Conservation (phyloP, 2,888 invertebrate species). For the Hyalella azteca region DNA sequence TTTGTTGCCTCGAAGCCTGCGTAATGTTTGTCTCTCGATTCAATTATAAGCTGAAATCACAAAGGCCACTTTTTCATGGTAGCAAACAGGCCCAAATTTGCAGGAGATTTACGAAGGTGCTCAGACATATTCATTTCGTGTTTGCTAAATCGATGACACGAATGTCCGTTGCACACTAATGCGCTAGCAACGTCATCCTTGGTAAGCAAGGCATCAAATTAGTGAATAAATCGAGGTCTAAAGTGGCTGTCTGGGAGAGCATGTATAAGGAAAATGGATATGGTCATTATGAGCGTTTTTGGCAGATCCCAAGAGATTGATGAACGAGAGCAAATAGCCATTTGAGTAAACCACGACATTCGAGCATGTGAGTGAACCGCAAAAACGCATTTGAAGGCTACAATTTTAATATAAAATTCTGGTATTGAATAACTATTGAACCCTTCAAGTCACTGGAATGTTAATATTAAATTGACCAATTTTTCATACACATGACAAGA, state of each 20-base stretch:
- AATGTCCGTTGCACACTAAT: background rate
- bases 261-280: background rate
- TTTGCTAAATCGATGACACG: slow-evolving; percentile 1
- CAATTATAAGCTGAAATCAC: background rate
- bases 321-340: background rate
- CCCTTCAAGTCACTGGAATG: too few species aligned
- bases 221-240: background rate
- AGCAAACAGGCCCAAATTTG: background rate
- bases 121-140: background rate
- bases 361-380: too few species aligned
- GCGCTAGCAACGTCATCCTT: background rate
- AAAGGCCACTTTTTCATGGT: background rate
- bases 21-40: background rate
- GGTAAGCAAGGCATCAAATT: background rate
- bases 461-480: too few species aligned
- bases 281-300: background rate
- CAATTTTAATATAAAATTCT: too few species aligned
- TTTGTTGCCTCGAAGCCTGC: too few species aligned
- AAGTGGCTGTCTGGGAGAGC: background rate
- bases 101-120: background rate
- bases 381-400: too few species aligned
- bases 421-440: too few species aligned
- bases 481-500: too few species aligned
- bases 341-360: too few species aligned
- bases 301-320: background rate